A percentile compares a stretch with the other conserved stretches of the same genome.
Conservation (phyloP, 2,888 invertebrate genomes). For the Pyrocoelia pectoralis region DNA sequence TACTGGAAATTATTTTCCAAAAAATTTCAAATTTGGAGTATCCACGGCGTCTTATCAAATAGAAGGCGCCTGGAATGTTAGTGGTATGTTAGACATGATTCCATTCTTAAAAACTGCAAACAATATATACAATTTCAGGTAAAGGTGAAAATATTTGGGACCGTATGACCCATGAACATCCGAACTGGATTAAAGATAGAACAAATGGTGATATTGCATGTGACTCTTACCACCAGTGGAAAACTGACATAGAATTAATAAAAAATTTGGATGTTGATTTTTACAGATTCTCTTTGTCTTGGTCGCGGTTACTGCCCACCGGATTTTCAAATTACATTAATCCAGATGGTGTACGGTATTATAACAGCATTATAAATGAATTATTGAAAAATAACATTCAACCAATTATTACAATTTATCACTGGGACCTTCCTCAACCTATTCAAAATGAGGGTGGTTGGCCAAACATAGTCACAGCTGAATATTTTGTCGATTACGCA, state of each 20-base stretch:
- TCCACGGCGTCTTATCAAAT: conserved; percentile 53
- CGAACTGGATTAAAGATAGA: conserved; percentile 60
- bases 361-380: conserved; percentile 67
- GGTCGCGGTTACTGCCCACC: conserved; percentile 5
- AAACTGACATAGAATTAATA: conserved; percentile 63
- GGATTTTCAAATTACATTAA: conserved; percentile 36
- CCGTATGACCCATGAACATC: conserved; percentile 57
- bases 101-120: not conserved
- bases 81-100: conserved; percentile 17
- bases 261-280: conserved; percentile 11
- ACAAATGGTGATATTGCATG: conserved; percentile 70
- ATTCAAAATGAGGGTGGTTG: conserved; percentile 69
- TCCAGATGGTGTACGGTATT: conserved; percentile 66
- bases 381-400: conserved; percentile 63
- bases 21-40: conserved; percentile 49
- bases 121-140: conserved; percentile 16
- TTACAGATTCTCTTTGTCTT: conserved; percentile 8
- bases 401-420: conserved; percentile 69
- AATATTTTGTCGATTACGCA: conserved; percentile 69
- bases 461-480: conserved; percentile 68
- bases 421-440: conserved; percentile 71
- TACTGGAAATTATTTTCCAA: conserved; percentile 40
- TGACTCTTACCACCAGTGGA: conserved; percentile 71
- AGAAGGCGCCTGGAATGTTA: conserved; percentile 46
- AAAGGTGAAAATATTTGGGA: conserved; percentile 61